A percentile compares a stretch with the other conserved stretches of the same genome.
Evolutionary conservation across 2,113 vertebrate genomes (phyloP).

Genomic region (Stegostoma tigrinum): DNA sequence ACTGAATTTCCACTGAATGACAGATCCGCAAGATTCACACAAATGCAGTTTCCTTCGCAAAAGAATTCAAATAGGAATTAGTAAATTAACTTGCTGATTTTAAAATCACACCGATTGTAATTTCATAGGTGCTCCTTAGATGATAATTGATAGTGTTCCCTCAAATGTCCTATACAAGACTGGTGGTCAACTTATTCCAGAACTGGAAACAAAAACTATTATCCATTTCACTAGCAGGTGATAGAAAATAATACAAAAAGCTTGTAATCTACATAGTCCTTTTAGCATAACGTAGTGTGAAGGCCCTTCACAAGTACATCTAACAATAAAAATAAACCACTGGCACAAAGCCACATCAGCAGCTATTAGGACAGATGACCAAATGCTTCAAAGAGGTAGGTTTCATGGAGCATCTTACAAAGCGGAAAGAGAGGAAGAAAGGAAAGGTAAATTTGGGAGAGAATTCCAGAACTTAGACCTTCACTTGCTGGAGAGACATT

Average conservation of each 20-base stretch:
- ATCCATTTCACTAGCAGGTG: background rate
- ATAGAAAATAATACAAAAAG: background rate
- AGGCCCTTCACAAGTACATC: no score
- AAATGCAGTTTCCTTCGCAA: background rate
- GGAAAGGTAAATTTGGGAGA: no score
- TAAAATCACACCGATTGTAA: background rate
- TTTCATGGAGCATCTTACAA: no score
- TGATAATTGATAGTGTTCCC: background rate
- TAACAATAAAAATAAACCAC: no score
- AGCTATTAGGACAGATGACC: no score
- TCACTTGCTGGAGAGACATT: no score
- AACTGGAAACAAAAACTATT: background rate
- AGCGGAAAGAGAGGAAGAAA: no score
- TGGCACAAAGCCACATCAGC: no score
- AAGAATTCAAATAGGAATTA: background rate
- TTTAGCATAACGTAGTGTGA: no score
- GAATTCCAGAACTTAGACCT: no score
- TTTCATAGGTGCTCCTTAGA: background rate
- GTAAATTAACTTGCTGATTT: background rate
- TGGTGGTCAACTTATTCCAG: background rate
- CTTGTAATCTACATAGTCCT: no score
- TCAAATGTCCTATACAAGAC: background rate
- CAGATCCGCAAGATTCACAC: background rate
- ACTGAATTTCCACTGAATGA: background rate
- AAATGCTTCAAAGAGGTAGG: no score